Conservation (phyloP, 92 coral and sea anemone species). For the Palythoa heliodiscus region DNA sequence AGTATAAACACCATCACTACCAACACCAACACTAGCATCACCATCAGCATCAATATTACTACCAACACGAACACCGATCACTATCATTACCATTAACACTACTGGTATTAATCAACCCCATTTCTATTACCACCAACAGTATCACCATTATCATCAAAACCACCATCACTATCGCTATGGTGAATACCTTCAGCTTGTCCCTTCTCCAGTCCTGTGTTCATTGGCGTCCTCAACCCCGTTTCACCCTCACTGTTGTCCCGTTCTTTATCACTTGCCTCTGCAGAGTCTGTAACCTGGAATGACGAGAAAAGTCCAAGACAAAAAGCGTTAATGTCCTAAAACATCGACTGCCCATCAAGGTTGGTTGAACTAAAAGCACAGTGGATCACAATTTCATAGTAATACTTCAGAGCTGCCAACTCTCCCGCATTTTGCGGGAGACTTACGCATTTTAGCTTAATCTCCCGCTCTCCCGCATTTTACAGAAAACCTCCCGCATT, state of each 20-base stretch:
- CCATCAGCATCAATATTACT: neutral
- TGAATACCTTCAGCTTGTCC: conserved; percentile 46
- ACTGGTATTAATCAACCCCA: neutral
- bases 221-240: conserved; percentile 37
- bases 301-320: too few species aligned
- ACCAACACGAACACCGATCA: neutral
- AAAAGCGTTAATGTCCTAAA: too few species aligned
- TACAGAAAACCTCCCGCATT: too few species aligned
- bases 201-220: conserved; percentile 42
- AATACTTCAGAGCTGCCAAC: too few species aligned
- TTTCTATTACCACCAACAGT: neutral
- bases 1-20: neutral
- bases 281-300: conserved; percentile 48
- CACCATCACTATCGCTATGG: neutral
- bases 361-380: too few species aligned
- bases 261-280: conserved; percentile 56
- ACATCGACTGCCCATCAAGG: too few species aligned
- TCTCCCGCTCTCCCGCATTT: too few species aligned
- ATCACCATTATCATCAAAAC: neutral
- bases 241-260: conserved; percentile 61
- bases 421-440: too few species aligned
- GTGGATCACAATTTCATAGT: too few species aligned
- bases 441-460: too few species aligned
- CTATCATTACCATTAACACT: neutral
- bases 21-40: neutral